Percentiles rank a stretch among this genome's conserved stretches.
phyloP scores from a whole-genome alignment of 2,113 vertebrate species.

The Amia ocellicauda region DNA sequence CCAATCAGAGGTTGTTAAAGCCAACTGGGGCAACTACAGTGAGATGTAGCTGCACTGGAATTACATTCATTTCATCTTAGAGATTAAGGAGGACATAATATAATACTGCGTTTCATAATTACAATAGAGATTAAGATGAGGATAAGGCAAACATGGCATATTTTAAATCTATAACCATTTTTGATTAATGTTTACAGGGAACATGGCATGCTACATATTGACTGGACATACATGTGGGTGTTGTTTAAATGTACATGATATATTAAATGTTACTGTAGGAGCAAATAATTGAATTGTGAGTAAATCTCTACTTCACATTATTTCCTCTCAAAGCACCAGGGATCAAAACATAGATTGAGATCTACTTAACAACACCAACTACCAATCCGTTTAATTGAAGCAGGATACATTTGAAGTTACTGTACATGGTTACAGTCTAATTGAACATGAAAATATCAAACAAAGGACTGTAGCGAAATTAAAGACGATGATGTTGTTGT shows the following conservation, averaged over 20 bases:
- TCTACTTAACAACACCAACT: not conserved
- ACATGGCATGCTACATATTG: constrained; percentile 21
- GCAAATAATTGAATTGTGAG: too few species aligned
- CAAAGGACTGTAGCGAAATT: too few species aligned
- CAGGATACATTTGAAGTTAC: not conserved
- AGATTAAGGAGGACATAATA: constrained; percentile 46
- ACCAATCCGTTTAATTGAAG: too few species aligned
- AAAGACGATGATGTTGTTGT: too few species aligned
- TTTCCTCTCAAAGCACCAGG: too few species aligned
- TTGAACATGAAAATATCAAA: not conserved
- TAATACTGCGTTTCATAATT: constrained; percentile 46
- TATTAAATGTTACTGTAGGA: too few species aligned
- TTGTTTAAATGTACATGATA: too few species aligned
- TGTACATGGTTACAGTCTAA: not conserved
- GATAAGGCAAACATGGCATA: constrained; percentile 33
- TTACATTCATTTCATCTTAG: constrained; percentile 26
- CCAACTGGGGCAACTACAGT: constrained; percentile 13
- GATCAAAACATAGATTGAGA: too few species aligned
- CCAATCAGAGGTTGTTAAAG: constrained; percentile 2
- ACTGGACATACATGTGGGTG: not conserved
- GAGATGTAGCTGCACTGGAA: constrained; percentile 28
- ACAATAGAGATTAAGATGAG: constrained; percentile 52
- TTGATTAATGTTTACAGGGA: constrained; percentile 49
- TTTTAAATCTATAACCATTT: constrained; percentile 33
- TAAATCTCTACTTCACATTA: too few species aligned